Base-by-base conservation (phyloP, 2,113 vertebrate genomes). In the Nicator chloris region DNA sequence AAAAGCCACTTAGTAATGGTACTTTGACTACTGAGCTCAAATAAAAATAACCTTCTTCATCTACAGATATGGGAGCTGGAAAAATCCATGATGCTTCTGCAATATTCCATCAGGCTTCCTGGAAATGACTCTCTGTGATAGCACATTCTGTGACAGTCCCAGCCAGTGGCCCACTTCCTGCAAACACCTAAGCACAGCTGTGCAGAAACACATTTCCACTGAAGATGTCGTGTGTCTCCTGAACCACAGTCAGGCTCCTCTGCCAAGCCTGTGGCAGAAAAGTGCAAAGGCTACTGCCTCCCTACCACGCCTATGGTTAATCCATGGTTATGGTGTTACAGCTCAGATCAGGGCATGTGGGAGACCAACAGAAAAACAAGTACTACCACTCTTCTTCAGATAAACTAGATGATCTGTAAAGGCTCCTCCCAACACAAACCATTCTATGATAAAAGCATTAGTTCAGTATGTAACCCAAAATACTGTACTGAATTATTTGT, bases 161-260 rank as follows among this genome's bases (percentile, higher is more conserved):
- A 63, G 50, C 6, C 28, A 73, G 11, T 1, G 8, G 33, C 7
- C 1, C 6, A 8, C 4, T 13, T 85, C 71, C 80, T 19, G 15
- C 47, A 78, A 47, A 39, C 7, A 78, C 7, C 37, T 17, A 66
- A 75, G 35, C 42, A 69, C 5, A 40, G 14, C 4, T 63, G 51
- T 35, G 21, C 63, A 81, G 18, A 65, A 84, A 69, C 9, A 13
- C 66, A 30, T 24, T 91, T 37, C 53, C 40, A 30, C 12, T n/a
- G 47, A 73, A 42, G 33, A 61, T 0, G 0, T 15, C 0, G 0
- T 14, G 11, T 13, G 26, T 54, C 40, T 6, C 11, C 18, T 37
- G 70, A 92, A 56, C 40, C 18, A 2, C 5, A 26, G 47, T 3
- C 68, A 53, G 2, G 0, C 44, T 64, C 4, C 1, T 26, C 70